Evolutionary conservation across 2,113 vertebrate genomes (phyloP), one percentile per base, ranked within the genome.

Genomic region (Brienomyrus brachyistius): DNA sequence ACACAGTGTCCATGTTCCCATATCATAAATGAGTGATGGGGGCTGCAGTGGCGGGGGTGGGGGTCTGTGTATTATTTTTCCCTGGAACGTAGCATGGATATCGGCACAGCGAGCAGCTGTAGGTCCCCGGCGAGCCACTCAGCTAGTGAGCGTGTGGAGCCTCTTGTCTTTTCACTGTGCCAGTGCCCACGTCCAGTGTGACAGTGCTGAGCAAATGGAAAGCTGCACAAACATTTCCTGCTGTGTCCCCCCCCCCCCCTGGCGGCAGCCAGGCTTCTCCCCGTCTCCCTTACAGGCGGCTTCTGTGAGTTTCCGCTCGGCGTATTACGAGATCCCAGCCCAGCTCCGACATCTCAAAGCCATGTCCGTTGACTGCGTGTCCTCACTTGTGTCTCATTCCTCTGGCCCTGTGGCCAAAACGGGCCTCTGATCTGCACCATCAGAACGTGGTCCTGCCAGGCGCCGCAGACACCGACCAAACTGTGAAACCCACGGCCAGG

Each of bases 191-290:
- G 89, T 93, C 93, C 93, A 90, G 89, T 93, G 91, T 92, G 91
- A 92, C 92, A 93, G 94, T 89, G 94, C 95, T 97, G 95, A 97
- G 95, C 94, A 94, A 93, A 96, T 95, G 96, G 96, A 97, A 97
- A 96, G 92, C 92, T 92, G 92, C 92, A 95, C 93, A 94, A 96
- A 94, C 95, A 96, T 96, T 96, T 96, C 95, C 94, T 96, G 94
- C 95, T 92, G 93, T 96, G 96, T n/a, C n/a, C n/a, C 95, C 95
- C 94, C 1, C 94, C 95, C 90, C 90, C 94, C 96, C 94, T 95
- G 96, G 94, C 94, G 93, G 94, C 91, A 94, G 92, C 94, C 92
- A 92, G 92, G 92, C 92, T 94, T 94, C 92, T 91, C 94, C 93
- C 94, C 93, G 95, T 95, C 94, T 92, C 93, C 93, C 94, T 96